Base-by-base conservation (phyloP, 1,140 invertebrate species). In the Micrasema minimum region DNA sequence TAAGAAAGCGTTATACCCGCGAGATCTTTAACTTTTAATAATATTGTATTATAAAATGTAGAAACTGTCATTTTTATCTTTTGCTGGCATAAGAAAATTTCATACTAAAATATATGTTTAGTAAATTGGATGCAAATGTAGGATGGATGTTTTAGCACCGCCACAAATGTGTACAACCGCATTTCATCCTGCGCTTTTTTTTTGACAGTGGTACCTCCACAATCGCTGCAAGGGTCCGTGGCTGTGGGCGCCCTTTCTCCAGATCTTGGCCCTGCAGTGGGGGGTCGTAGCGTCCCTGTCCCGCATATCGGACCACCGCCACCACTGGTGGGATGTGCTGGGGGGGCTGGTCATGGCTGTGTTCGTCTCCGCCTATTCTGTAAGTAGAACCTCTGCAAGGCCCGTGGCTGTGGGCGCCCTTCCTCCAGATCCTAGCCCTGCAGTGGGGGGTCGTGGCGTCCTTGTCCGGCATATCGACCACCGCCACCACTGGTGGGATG, bases 291-390 rank as follows among this genome's bases (percentile, higher is more conserved):
- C 90, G 76, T 75, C 87, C 0, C 73, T 90, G n/a, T 88, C 89
- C 1, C 81, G 92, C 12, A 87, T 93, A 23, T 85, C 83, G 5
- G 91, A 93, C 80, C 82, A 87, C 71, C 79, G 90, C 18, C 91
- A 92, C 78, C 90, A 92, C 79, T 92, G 91, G 90, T 92, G 90
- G 90, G 91, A 93, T 77, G 91, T 92, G 1, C 64, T 88, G 0
- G 87, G 83, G 2, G 91, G 91, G 0, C 80, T 79, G 0, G 59
- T 85, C 0, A 69, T 90, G 3, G 86, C 87, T 2, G 46, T 86
- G 0, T 73, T 82, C 1, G 78, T 84, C 1, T 84, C 85, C 2
- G 65, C 43, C 31, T 68, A 74, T 62, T 5, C 31, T 12, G 72
- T 74, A 55, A 67, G 65, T 46, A 64, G 45, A 45, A 45, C n/a